Percentiles rank a stretch among this genome's conserved stretches.
Evolutionary conservation across 2,888 invertebrate species (phyloP).

Genomic region (Himalopsyche kuldschensis): DNA sequence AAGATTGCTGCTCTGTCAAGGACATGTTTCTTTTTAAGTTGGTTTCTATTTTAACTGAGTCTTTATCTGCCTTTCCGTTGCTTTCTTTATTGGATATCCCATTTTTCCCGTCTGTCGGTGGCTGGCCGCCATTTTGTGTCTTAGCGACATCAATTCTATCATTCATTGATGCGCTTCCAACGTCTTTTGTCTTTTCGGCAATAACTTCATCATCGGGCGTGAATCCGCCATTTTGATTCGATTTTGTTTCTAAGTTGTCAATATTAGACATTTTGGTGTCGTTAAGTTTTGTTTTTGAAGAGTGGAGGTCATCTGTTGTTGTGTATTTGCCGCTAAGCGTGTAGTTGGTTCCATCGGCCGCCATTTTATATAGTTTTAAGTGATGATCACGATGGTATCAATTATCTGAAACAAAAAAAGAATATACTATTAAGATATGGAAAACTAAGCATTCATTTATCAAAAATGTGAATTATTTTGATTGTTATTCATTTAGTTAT

Average conservation of each 20-base stretch:
- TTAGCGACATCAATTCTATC: neutral
- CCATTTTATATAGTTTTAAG: neutral
- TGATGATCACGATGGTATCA: neutral
- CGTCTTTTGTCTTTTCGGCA: neutral
- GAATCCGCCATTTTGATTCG: neutral
- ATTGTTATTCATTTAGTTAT: no score
- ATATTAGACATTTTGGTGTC: neutral
- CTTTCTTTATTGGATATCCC: neutral
- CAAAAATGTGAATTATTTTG: no score
- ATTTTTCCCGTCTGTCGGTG: neutral
- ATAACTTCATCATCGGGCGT: neutral
- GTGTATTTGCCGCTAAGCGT: neutral
- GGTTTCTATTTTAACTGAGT: neutral
- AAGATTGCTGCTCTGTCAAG: neutral
- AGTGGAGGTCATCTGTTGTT: neutral
- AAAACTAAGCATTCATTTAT: no score
- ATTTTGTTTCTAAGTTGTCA: neutral
- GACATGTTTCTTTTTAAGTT: conserved; percentile 18
- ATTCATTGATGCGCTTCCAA: neutral
- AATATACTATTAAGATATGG: no score
- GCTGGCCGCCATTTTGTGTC: neutral
- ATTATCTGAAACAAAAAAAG: neutral
- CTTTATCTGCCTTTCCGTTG: neutral
- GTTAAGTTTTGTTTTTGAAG: neutral
- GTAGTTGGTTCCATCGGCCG: neutral